Evolutionary conservation across 2,113 vertebrate species (phyloP).

Genomic region (Odocoileus hemionus): DNA sequence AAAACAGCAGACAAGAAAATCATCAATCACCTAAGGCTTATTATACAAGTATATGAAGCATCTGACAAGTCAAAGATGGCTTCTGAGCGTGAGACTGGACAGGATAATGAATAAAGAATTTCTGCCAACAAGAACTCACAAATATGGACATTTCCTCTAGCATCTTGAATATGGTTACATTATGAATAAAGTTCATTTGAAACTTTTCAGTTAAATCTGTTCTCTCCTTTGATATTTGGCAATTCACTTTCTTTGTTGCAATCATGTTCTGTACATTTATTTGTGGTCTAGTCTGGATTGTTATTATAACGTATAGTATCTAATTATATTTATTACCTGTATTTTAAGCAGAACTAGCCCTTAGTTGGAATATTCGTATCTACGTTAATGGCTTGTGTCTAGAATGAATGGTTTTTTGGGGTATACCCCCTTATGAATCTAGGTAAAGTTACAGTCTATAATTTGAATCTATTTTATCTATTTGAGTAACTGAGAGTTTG

Average conservation of each 20-base stretch:
- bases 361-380: background rate
- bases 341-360: constrained; percentile 33
- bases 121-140: background rate
- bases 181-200: constrained; percentile 54
- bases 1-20: constrained; percentile 66
- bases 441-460: background rate
- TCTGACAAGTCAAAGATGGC: constrained; percentile 49
- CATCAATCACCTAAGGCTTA: constrained; percentile 47
- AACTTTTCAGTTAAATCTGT: background rate
- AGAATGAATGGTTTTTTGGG: background rate
- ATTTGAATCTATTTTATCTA: background rate
- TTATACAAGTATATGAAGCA: constrained; percentile 58
- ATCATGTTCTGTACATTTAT: background rate
- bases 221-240: background rate
- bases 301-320: background rate
- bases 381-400: background rate
- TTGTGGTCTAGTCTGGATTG: background rate
- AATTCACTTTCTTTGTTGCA: background rate
- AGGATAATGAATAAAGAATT: constrained; percentile 8
- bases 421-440: background rate
- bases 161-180: background rate
- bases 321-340: background rate
- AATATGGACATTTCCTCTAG: background rate
- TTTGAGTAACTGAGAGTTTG: background rate
- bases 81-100: background rate